Base-by-base conservation (phyloP, 2,888 invertebrate genomes). In the Ochropacha duplaris region DNA sequence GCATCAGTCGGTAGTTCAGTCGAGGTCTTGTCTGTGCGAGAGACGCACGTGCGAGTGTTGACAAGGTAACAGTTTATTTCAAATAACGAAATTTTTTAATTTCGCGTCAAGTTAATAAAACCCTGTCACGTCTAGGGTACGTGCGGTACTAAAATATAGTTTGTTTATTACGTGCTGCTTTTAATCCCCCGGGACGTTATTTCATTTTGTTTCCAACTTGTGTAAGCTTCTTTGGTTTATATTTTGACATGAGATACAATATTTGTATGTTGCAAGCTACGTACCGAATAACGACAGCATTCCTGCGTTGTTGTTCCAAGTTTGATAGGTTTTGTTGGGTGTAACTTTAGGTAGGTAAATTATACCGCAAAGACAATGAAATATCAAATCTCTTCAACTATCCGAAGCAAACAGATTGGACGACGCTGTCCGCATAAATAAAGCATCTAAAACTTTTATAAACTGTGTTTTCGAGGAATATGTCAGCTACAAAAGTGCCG, bases 381-480 rank as follows among this genome's bases (percentile, higher is more conserved):
- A 64, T 57, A 59, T 57, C 19, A 54, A 58, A 68, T 66, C 59
- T 61, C 26, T 54, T 50, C 22, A 51, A 59, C 61, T 36, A 68
- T 67, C 64, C 60, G 39, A 22, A 28, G 5, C 50, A 22, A n/a
- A 28, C 34, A n/a, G 34, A 16, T 34, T 28, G 51, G 57, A 50
- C 52, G 26, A 50, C 51, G 55, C 50, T 55, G 50, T 51, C 44
- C 52, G 56, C 56, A 54, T 64, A 57, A 78, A 72, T 62, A 64
- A 66, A 57, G 68, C 66, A 68, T 75, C 69, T 65, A 71, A 74
- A 74, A 71, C 71, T 73, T 72, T 79, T 75, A 68, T 70, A 71
- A 22, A 22, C 52, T 31, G 55, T 71, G 50, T 64, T 52, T 62
- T 61, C 57, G 54, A 57, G 57, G 58, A 56, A 60, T 69, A 68